Percentiles rank a stretch among this genome's conserved stretches.
Conservation (phyloP, 2,888 invertebrate genomes). For the Chrysomela aeneicollis region DNA sequence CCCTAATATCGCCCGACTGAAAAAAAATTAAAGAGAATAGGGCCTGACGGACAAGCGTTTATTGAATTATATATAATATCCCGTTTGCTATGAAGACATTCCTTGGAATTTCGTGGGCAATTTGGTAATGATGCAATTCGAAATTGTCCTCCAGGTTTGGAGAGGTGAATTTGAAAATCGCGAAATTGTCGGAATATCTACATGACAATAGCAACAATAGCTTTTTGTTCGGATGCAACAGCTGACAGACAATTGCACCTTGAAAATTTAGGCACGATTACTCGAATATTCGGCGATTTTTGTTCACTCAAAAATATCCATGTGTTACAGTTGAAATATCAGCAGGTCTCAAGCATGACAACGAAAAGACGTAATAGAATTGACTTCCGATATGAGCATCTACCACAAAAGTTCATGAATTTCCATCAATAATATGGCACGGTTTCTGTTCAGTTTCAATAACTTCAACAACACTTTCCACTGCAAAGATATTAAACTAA, state of each 20-base stretch:
- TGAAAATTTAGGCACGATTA: no score
- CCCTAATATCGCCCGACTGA: no score
- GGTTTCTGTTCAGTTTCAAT: no score
- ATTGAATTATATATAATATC: background rate
- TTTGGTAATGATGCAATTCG: constrained; percentile 14
- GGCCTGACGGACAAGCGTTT: background rate
- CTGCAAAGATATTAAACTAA: background rate
- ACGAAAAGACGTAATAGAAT: no score
- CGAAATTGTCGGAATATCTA: constrained; percentile 13
- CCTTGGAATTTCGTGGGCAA: constrained; percentile 13
- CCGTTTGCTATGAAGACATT: constrained; percentile 18
- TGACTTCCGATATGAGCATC: no score
- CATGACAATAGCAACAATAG: constrained; percentile 19
- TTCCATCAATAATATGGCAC: no score
- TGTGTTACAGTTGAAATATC: no score
- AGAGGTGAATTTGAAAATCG: background rate
- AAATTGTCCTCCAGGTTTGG: constrained; percentile 9
- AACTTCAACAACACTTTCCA: no score
- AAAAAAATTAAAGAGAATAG: background rate
- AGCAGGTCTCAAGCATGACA: no score
- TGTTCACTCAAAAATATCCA: no score
- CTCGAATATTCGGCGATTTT: no score
- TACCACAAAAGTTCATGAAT: no score
- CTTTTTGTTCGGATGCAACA: constrained; percentile 11
- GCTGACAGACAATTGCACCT: constrained; percentile 10